Base-by-base conservation (phyloP, 2,113 vertebrate species). In the Lichenostomus cassidix region DNA sequence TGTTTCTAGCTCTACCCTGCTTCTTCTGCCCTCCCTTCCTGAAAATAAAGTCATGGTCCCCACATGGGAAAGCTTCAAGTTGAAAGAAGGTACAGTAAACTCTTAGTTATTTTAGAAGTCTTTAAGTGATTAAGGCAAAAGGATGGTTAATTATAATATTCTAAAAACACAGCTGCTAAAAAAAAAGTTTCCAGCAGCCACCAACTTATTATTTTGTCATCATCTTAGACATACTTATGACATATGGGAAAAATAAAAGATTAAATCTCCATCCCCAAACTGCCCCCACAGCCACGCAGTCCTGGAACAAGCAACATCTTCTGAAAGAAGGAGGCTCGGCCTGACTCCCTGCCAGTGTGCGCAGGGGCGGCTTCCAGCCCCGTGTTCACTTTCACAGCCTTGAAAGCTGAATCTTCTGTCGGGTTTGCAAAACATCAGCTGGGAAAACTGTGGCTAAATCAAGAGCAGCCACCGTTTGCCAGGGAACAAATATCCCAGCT, bases 101-200 rank as follows among this genome's bases (percentile, higher is more conserved):
- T 92, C 76, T 27, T 24, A 74, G 41, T 82, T 79, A 69, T 70
- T 95, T 85, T 35, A 80, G 60, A 86, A 94, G 86, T 81, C 67
- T 93, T 83, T 21, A 95, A 94, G 50, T 69, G 78, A 94, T 85
- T 96, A 94, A 92, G 68, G 70, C 70, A 60, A 91, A 83, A 62
- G 37, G 44, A 60, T 92, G 42, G 74, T 87, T 89, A 83, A 89
- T 96, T 91, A 85, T 69, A 90, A 86, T 28, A 85, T 41, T 62
- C 80, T 83, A 83, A 94, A 92, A 91, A 83, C 67, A 86, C 78
- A 88, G 71, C 84, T 90, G 83, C 89, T 82, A 64, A 78, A 79
- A 83, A 86, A 90, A 65, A 81, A 84, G 74, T 94, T 95, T 94
- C 75, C 81, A 92, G 82, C 90, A 94, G 59, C 71, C 67, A 84